Percentiles rank a stretch among this genome's conserved stretches.
phyloP scores from a whole-genome alignment of 2,888 invertebrate species.

The Galerucella nymphaeae region DNA sequence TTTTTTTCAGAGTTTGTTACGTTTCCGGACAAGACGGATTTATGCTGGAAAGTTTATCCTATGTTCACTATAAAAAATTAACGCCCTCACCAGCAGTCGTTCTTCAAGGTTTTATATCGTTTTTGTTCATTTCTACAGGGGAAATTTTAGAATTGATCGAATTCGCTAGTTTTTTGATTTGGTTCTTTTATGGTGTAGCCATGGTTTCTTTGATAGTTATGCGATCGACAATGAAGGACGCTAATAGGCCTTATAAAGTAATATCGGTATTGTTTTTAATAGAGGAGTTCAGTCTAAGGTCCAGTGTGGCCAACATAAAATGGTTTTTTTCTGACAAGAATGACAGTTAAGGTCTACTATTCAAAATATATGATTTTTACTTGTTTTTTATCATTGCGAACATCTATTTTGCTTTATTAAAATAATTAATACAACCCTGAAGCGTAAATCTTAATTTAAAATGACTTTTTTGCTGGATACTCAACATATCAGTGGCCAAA shows the following conservation, averaged over 20 bases:
- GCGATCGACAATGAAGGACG: slow-evolving; percentile 75
- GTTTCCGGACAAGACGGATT: slow-evolving; percentile 86
- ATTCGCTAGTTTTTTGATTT: slow-evolving; percentile 87
- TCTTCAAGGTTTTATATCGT: slow-evolving; percentile 80
- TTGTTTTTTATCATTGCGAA: too few species aligned
- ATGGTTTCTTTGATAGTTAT: slow-evolving; percentile 83
- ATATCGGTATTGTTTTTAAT: slow-evolving; percentile 2
- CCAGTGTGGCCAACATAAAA: too few species aligned
- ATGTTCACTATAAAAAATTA: slow-evolving; percentile 76
- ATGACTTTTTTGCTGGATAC: too few species aligned
- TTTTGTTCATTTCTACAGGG: slow-evolving; percentile 78
- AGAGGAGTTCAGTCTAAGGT: too few species aligned
- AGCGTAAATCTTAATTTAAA: too few species aligned
- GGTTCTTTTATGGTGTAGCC: slow-evolving; percentile 87
- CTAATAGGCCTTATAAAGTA: slow-evolving; percentile 78
- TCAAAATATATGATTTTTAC: too few species aligned
- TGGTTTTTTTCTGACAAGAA: too few species aligned
- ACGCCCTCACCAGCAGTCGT: slow-evolving; percentile 87
- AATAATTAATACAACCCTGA: too few species aligned
- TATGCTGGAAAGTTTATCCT: slow-evolving; percentile 82
- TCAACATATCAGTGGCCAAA: too few species aligned
- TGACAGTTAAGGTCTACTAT: too few species aligned
- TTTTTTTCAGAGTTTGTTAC: slow-evolving; percentile 76
- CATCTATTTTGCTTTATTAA: too few species aligned
- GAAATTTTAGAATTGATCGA: slow-evolving; percentile 82